Evolutionary conservation across 2,797 vertebrate species (phyloP).

Genomic region (Enteromius mattozi): DNA sequence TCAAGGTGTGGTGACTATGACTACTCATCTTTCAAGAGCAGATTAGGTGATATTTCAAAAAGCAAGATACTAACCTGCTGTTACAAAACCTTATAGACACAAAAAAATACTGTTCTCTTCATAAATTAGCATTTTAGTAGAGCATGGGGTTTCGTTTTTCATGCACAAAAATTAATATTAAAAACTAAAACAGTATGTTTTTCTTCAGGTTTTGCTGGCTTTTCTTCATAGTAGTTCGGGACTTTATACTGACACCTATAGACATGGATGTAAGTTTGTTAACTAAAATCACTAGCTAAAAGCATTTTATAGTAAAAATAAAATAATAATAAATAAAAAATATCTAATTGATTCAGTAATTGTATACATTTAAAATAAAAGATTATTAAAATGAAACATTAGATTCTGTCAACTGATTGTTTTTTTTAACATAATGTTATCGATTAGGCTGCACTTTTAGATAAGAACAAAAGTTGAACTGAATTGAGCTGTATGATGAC

Average conservation of each 20-base stretch:
- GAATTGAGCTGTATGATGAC: background rate
- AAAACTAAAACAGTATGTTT: background rate
- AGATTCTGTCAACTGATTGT: background rate
- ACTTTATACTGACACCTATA: constrained; percentile 1
- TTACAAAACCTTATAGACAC: background rate
- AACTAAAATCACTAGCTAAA: background rate
- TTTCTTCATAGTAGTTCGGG: background rate
- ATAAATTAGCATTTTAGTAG: background rate
- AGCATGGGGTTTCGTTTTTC: background rate
- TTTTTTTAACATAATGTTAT: background rate
- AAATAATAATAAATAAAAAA: too few relatives aligned
- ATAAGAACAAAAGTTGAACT: background rate
- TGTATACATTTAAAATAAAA: background rate
- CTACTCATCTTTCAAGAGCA: background rate
- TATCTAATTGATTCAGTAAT: too few relatives aligned
- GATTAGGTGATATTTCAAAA: background rate
- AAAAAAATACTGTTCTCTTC: background rate
- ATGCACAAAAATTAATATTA: background rate
- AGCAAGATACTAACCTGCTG: background rate
- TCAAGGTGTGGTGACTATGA: background rate
- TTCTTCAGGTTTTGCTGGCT: background rate
- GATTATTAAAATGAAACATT: background rate
- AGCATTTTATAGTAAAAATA: background rate
- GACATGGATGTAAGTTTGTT: background rate
- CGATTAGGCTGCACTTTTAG: background rate